Conservation (phyloP, 2,888 invertebrate genomes). For the Aphrophora alni region DNA sequence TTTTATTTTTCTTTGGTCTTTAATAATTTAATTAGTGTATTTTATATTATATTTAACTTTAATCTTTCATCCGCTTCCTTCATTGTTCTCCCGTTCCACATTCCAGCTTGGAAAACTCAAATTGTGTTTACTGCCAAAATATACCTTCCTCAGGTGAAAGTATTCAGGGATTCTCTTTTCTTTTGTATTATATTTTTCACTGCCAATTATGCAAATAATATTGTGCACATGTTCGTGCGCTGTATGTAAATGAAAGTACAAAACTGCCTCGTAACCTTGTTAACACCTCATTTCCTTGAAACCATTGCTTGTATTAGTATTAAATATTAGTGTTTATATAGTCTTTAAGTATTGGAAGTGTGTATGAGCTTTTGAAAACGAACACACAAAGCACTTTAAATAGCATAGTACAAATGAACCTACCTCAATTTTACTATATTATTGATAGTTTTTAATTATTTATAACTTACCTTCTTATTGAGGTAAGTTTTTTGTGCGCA, state of each 20-base stretch:
- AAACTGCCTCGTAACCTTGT: conserved; percentile 2
- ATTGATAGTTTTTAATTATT: conserved; percentile 17
- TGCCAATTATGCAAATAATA: conserved; percentile 35
- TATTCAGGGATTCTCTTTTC: conserved; percentile 20
- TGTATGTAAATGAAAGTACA: conserved; percentile 26
- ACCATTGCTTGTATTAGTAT: conserved; percentile 36
- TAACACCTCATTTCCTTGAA: conserved; percentile 19
- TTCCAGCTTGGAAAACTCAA: conserved; percentile 29
- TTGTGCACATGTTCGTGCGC: not conserved
- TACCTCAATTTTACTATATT: conserved; percentile 48
- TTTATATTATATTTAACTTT: conserved; percentile 19
- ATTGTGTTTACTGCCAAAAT: not conserved
- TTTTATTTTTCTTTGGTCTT: not conserved
- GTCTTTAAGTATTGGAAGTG: conserved; percentile 33
- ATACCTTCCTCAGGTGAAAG: conserved; percentile 18
- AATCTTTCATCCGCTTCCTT: conserved; percentile 12
- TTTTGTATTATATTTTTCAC: conserved; percentile 25
- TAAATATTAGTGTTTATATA: conserved; percentile 34
- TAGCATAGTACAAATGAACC: conserved; percentile 51
- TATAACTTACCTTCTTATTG: conserved; percentile 36
- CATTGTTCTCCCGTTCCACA: conserved; percentile 22
- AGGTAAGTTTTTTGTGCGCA: conserved; percentile 26
- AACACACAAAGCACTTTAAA: conserved; percentile 28
- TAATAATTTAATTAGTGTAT: conserved; percentile 11
- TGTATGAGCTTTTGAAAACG: conserved; percentile 17